Base-by-base conservation (phyloP, 2,888 invertebrate species). In the Gasteruption jaculator region DNA sequence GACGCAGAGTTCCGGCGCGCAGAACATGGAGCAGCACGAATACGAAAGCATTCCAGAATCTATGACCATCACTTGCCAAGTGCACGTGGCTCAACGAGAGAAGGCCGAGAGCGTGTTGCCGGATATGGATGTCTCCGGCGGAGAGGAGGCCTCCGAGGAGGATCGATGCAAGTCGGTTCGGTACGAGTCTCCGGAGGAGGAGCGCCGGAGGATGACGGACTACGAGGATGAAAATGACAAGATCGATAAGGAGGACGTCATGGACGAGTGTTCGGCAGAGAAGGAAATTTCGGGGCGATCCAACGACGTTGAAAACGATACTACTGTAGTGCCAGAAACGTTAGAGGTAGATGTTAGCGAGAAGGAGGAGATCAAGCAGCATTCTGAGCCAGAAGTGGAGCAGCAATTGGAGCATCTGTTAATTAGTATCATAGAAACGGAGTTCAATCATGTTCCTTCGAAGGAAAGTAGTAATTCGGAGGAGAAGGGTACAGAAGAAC, bases 401-500 rank as follows among this genome's bases (percentile, higher is more conserved):
- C n/a, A n/a, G n/a, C 63, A 68, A 41, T 45, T 68, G 15, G 63
- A 64, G 31, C 58, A 52, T 43, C 46, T 69, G 39, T 45, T 69
- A 10, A 58, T 62, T 5, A 63, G 60, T 26, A 66, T 65, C 25
- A 63, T 70, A 54, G 67, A 65, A 24, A 52, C 63, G 7, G 60
- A 62, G 30, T 54, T 65, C 19, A 56, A 53, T 35, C 46, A 44
- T 11, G 40, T 43, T 22, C n/a, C 48, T 6, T 33, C 43, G 21
- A 43, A 48, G 11, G 42, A 49, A 27, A 30, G 39, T 12, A 44
- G 46, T 10, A 33, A 25, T 14, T 26, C 43, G 11, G 14, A 33
- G 10, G 38, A 38, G 14, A 37, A 31, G 41, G 31, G 32, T 47
- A 42, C 38, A 40, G 35, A 12, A 50, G 36, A 30, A 21, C 8